Base-by-base conservation (phyloP, 2,888 invertebrate genomes). In the Buathra laborator region DNA sequence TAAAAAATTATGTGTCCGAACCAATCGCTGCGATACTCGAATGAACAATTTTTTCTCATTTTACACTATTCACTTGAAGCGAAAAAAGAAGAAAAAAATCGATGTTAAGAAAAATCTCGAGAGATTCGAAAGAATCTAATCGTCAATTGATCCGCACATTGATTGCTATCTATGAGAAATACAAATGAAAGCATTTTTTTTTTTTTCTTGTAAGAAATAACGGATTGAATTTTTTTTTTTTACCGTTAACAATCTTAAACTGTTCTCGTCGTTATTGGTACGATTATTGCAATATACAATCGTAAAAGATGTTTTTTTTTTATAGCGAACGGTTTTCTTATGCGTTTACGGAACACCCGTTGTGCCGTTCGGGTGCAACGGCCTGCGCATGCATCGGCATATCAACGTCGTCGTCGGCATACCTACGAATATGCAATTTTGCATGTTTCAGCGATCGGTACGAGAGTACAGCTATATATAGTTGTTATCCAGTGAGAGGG, bases 401-500 rank as follows among this genome's bases (percentile, higher is more conserved):
- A 19, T 67, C 79, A 71, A 48, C 81, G 77, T 75, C 56, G 70
- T 62, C 56, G 66, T 75, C 56, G 70, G 53, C 56, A 59, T 24
- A 24, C 24, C 24, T 78, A 71, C 75, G 81, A 85, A 87, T 87
- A 82, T 87, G 86, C 86, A 87, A 87, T 87, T 85, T 82, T 74
- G 86, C 83, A 85, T 70, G 81, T 87, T 80, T 85, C 83, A 74
- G 70, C 70, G 82, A 76, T 80, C 85, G 80, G 53, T 75, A 48
- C 37, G 70, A 78, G 79, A 81, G 67, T 71, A n/a, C 77, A 72
- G 72, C 67, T 71, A 70, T 70, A 74, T 68, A 48, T 71, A 24
- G 56, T 67, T 16, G 56, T 67, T 16, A 32, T 16, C 16, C n/a
- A n/a, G 46, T 14, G 51, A 53, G 53, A 71, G 84, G 75, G 74